A percentile compares a stretch with the other conserved stretches of the same genome.
These are phyloP conservation scores for Bhutanitis thaidina DNA, from an alignment of 2,888 invertebrate species.

Conservation along the genomic window DNA sequence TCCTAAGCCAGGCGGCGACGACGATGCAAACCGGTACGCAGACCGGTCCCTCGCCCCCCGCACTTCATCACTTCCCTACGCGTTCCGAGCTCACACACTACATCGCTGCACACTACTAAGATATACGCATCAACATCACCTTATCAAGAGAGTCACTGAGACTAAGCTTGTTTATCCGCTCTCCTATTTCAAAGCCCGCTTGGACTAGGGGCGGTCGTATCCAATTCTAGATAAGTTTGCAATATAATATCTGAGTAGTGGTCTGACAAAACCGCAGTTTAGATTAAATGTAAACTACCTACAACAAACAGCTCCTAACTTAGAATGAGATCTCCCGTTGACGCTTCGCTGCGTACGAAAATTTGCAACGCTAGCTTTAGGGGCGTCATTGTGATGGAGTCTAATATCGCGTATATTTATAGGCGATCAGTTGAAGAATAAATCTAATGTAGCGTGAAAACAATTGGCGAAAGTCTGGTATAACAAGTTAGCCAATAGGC, in stretches of 20 bases:
- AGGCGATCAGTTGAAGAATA: slow-evolving; percentile 56
- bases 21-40: slow-evolving; percentile 71
- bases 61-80: slow-evolving; percentile 41
- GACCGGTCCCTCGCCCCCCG: slow-evolving; percentile 63
- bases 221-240: slow-evolving; percentile 57
- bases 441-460: slow-evolving; percentile 74
- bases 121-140: slow-evolving; percentile 71
- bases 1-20: slow-evolving; percentile 59
- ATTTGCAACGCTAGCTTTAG: slow-evolving; percentile 25
- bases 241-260: slow-evolving; percentile 50
- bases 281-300: slow-evolving; percentile 31
- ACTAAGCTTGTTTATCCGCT: slow-evolving; percentile 62
- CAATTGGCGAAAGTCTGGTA: slow-evolving; percentile 77
- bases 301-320: slow-evolving; percentile 9
- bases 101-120: slow-evolving; percentile 59
- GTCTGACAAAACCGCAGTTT: slow-evolving; percentile 62
- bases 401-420: slow-evolving; percentile 50
- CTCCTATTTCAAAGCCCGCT: slow-evolving; percentile 63
- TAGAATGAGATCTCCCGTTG: slow-evolving; percentile 10
- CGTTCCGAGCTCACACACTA: slow-evolving; percentile 31
- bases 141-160: slow-evolving; percentile 63
- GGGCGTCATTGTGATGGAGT: slow-evolving; percentile 37
- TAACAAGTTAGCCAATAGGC: slow-evolving; percentile 70
- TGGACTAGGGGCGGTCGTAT: slow-evolving; percentile 50
- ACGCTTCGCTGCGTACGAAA: slow-evolving; percentile 21